A percentile compares a stretch with the other conserved stretches of the same genome.
Conservation (phyloP, 2,888 invertebrate species). For the Macropis europaea region DNA sequence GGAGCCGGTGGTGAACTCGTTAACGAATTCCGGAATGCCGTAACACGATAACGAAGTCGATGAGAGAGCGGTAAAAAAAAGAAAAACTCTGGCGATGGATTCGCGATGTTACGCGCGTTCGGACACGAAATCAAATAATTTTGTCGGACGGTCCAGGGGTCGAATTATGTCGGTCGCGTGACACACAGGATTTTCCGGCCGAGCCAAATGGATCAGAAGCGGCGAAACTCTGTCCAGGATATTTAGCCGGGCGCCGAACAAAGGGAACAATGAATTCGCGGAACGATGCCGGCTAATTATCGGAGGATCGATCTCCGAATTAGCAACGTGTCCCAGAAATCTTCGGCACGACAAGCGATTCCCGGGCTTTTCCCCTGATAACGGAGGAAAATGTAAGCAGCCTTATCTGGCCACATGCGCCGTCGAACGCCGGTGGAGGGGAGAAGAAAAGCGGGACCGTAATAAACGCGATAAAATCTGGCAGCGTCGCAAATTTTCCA, state of each 20-base stretch:
- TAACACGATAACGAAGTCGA: not conserved
- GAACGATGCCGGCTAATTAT: conserved; percentile 15
- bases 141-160: too few species aligned
- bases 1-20: not conserved
- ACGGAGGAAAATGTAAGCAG: conserved; percentile 3
- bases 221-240: too few species aligned
- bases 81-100: too few species aligned
- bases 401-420: conserved; percentile 9
- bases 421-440: not conserved
- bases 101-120: too few species aligned
- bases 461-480: conserved; percentile 30
- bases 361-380: not conserved
- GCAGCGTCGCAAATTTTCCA: conserved; percentile 18
- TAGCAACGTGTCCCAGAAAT: not conserved
- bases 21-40: not conserved
- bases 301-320: conserved; percentile 3
- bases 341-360: not conserved
- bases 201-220: too few species aligned
- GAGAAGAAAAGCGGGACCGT: not conserved
- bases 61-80: not conserved
- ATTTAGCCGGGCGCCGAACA: too few species aligned
- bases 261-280: not conserved
- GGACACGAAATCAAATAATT: too few species aligned
- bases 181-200: too few species aligned
- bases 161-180: too few species aligned